Evolutionary conservation across 2,113 vertebrate genomes (phyloP).

Genomic region (Amia ocellicauda): DNA sequence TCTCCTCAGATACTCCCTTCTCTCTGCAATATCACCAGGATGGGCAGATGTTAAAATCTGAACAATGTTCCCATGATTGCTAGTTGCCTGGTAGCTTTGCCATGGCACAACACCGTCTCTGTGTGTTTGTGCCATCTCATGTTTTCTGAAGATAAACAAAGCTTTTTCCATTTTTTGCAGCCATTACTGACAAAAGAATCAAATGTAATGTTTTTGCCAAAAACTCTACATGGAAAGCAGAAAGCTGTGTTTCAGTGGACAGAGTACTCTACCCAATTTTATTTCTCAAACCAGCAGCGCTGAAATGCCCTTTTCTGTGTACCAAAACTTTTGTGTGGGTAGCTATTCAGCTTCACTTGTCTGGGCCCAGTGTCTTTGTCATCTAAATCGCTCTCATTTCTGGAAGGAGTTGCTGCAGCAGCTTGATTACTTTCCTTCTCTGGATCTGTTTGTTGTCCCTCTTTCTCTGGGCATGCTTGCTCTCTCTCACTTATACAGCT

Average conservation of each 20-base stretch:
- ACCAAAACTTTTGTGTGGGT: constrained; percentile 19
- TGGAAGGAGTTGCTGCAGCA: no score
- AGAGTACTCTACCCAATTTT: constrained; percentile 14
- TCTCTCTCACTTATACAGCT: no score
- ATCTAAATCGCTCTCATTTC: neutral
- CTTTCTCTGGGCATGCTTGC: no score
- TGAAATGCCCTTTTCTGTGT: constrained; percentile 20
- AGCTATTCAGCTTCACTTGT: constrained; percentile 16
- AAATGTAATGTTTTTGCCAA: constrained; percentile 27
- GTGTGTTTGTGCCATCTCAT: constrained; percentile 26
- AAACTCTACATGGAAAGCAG: constrained; percentile 14
- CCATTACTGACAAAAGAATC: constrained; percentile 26
- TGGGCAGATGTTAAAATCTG: constrained; percentile 17
- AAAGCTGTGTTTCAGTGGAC: constrained; percentile 18
- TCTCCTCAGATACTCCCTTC: no score
- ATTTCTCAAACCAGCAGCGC: constrained; percentile 21
- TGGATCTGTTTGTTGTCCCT: no score
- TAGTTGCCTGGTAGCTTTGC: constrained; percentile 27
- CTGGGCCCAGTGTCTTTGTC: constrained; percentile 14
- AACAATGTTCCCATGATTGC: constrained; percentile 19
- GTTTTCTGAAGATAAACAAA: constrained; percentile 25
- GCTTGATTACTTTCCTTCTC: no score
- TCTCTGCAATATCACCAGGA: neutral
- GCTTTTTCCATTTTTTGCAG: constrained; percentile 25
- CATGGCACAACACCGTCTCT: constrained; percentile 23